Percentiles rank a stretch among this genome's conserved stretches.
Evolutionary conservation across 2,888 invertebrate species (phyloP).

Genomic region (Cyaniris semiargus): DNA sequence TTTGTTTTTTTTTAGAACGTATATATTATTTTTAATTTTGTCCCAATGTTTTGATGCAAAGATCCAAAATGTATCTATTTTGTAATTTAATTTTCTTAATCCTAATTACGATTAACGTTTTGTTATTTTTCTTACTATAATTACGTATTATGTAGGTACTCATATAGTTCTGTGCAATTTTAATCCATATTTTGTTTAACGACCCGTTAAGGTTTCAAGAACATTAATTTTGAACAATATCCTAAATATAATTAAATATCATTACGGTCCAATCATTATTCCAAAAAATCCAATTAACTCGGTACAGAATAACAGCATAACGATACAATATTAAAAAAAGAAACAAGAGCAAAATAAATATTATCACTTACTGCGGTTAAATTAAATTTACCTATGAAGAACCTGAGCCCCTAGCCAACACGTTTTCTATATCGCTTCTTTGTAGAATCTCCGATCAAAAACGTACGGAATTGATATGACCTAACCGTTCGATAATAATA

Average conservation of each 20-base stretch:
- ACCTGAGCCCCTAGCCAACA: no score
- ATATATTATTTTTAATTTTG: background rate
- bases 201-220: background rate
- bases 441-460: no score
- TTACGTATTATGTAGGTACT: background rate
- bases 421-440: no score
- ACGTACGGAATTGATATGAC: no score
- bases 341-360: no score
- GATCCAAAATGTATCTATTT: no score
- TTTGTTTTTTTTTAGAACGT: background rate
- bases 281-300: background rate
- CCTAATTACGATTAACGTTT: background rate
- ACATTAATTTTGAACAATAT: conserved; percentile 7
- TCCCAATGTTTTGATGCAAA: background rate
- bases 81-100: background rate
- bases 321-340: background rate
- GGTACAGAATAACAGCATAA: background rate
- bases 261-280: background rate
- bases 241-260: background rate
- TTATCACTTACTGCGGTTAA: no score
- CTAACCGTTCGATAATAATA: no score
- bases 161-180: background rate
- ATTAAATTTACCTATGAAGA: no score
- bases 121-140: background rate
- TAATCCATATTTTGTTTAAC: background rate